Evolutionary conservation across 2,888 invertebrate species (phyloP).

Genomic region (Erynnis tages): DNA sequence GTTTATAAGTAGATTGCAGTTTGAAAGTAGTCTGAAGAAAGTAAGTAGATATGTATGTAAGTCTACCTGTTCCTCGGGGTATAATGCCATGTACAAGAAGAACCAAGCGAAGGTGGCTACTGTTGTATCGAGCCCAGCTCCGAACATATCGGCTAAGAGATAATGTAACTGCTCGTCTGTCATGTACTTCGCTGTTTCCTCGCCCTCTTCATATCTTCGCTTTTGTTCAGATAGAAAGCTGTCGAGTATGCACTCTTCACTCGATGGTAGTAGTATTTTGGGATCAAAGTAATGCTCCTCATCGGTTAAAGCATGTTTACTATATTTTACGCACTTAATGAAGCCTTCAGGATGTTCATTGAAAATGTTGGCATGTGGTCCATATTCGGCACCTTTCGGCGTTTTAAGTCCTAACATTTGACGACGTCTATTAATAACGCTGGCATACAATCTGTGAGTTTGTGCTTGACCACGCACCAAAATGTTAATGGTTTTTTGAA

Average conservation of each 20-base stretch:
- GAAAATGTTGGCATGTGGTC: constrained; percentile 53
- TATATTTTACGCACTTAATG: constrained; percentile 70
- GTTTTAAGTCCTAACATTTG: constrained; percentile 52
- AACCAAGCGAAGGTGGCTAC: constrained; percentile 91
- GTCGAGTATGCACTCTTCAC: constrained; percentile 83
- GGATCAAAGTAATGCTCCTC: constrained; percentile 72
- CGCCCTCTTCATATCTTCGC: constrained; percentile 61
- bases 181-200: constrained; percentile 75
- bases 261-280: constrained; percentile 54
- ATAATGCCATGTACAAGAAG: constrained; percentile 87
- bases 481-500: constrained; percentile 83
- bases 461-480: constrained; percentile 86
- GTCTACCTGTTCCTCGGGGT: constrained; percentile 85
- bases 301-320: constrained; percentile 52
- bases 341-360: constrained; percentile 63
- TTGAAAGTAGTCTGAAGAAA: constrained; percentile 18
- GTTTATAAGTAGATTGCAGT: not conserved
- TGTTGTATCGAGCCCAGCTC: constrained; percentile 93
- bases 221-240: constrained; percentile 84
- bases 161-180: constrained; percentile 86
- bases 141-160: constrained; percentile 90
- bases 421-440: constrained; percentile 82
- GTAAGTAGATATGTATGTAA: constrained; percentile 13
- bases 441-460: constrained; percentile 87
- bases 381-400: constrained; percentile 54